Evolutionary conservation across 2,113 vertebrate species (phyloP).

Genomic region (Maccullochella peelii): DNA sequence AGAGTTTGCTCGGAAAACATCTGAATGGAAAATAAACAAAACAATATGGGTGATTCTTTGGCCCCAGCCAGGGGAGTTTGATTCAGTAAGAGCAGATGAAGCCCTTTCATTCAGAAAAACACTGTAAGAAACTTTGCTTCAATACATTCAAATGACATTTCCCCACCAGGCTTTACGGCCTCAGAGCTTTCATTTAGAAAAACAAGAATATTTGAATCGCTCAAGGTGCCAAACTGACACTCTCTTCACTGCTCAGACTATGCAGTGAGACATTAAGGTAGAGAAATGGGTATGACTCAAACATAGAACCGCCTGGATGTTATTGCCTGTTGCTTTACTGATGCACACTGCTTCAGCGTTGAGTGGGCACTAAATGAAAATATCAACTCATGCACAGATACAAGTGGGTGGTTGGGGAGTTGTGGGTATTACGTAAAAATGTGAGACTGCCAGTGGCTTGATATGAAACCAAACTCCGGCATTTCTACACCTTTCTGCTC

Average conservation of each 20-base stretch:
- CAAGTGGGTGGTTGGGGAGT: not conserved
- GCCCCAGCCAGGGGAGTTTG: not conserved
- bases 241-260: not conserved
- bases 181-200: not conserved
- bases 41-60: not conserved
- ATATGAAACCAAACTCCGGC: not conserved
- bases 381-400: not conserved
- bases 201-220: not conserved
- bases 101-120: slow-evolving; percentile 25
- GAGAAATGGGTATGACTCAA: slow-evolving; percentile 39
- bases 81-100: slow-evolving; percentile 3
- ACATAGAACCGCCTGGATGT: not conserved
- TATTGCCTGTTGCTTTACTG: not conserved
- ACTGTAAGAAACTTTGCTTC: not conserved
- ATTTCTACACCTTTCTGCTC: not conserved
- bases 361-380: slow-evolving; percentile 5
- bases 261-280: not conserved
- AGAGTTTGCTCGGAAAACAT: not conserved
- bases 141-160: not conserved
- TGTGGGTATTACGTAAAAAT: not conserved
- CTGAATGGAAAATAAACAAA: not conserved
- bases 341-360: not conserved
- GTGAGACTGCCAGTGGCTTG: not conserved
- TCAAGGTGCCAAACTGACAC: not conserved
- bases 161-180: not conserved